These are phyloP conservation scores for Poeciliopsis presidionis DNA, from an alignment of 2,797 vertebrate species.

Conservation along the genomic window DNA sequence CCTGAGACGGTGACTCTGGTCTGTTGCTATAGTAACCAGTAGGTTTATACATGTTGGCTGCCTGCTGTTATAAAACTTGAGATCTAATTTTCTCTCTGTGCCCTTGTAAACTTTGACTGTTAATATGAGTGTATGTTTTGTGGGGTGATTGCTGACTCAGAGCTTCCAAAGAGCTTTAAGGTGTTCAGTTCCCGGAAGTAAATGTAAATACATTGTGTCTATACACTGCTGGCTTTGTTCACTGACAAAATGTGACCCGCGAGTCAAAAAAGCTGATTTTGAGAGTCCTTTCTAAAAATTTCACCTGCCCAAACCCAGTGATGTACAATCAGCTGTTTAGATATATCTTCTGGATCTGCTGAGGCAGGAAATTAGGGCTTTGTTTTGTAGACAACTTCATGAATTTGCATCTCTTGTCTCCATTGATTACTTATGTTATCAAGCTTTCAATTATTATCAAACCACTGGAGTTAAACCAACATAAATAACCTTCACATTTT, in stretches of 20 bases:
- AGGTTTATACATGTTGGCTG: constrained; percentile 75
- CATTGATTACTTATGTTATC: too few relatives aligned
- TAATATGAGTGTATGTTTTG: constrained; percentile 2
- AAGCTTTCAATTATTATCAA: neutral
- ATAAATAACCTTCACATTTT: neutral
- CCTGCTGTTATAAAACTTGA: constrained; percentile 61
- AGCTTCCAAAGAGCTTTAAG: constrained; percentile 59
- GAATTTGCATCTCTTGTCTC: constrained; percentile 8
- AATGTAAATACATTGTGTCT: constrained; percentile 55
- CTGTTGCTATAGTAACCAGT: constrained; percentile 89
- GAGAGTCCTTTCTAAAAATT: constrained; percentile 9
- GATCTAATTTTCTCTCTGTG: constrained; percentile 57
- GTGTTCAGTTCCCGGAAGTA: constrained; percentile 38
- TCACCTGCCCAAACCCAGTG: constrained; percentile 23
- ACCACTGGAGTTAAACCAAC: neutral
- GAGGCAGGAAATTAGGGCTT: constrained; percentile 29
- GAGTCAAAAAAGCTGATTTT: constrained; percentile 4
- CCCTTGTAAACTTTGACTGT: constrained; percentile 37
- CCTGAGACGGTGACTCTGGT: constrained; percentile 45
- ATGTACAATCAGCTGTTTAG: constrained; percentile 19
- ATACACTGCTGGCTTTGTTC: constrained; percentile 2
- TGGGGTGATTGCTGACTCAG: constrained; percentile 45
- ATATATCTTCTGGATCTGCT: constrained; percentile 52
- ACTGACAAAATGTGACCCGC: neutral
- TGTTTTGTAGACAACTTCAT: constrained; percentile 25